A percentile compares a stretch with the other conserved stretches of the same genome.
These are phyloP conservation scores for Pelecanoides urinatrix DNA, from an alignment of 2,113 vertebrate species.

Conservation along the genomic window DNA sequence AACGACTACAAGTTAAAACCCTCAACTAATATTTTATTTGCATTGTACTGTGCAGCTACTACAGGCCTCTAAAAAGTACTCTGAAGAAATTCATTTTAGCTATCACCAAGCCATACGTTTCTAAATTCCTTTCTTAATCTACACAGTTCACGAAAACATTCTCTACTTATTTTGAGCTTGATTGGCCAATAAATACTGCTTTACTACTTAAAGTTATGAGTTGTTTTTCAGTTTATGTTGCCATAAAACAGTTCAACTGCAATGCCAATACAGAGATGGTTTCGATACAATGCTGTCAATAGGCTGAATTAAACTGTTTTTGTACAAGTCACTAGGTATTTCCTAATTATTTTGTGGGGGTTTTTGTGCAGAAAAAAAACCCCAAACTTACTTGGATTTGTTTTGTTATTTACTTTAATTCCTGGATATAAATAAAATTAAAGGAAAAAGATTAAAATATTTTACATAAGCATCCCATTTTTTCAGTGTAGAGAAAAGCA, in stretches of 20 bases:
- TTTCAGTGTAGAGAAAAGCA: not conserved
- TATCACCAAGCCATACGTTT: not conserved
- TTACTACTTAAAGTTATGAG: constrained; percentile 40
- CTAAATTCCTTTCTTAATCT: constrained; percentile 20
- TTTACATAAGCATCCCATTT: not conserved
- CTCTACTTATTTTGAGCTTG: not conserved
- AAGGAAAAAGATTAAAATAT: not conserved
- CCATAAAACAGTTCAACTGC: constrained; percentile 15
- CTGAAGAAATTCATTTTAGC: constrained; percentile 21
- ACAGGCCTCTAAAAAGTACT: constrained; percentile 33
- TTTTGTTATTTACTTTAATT: not conserved
- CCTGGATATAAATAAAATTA: not conserved
- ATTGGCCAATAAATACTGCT: constrained; percentile 30
- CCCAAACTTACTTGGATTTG: not conserved
- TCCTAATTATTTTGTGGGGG: not conserved
- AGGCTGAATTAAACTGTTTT: not conserved
- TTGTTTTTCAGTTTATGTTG: constrained; percentile 40
- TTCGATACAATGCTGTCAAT: not conserved
- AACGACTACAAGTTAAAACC: not conserved
- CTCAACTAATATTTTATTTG: not conserved
- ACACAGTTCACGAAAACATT: not conserved
- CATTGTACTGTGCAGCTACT: not conserved
- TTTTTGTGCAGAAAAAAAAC: accelerated
- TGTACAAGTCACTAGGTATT: not conserved
- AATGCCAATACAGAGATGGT: not conserved